phyloP scores from a whole-genome alignment of 2,888 invertebrate species.

The Trichogramma evanescens region DNA sequence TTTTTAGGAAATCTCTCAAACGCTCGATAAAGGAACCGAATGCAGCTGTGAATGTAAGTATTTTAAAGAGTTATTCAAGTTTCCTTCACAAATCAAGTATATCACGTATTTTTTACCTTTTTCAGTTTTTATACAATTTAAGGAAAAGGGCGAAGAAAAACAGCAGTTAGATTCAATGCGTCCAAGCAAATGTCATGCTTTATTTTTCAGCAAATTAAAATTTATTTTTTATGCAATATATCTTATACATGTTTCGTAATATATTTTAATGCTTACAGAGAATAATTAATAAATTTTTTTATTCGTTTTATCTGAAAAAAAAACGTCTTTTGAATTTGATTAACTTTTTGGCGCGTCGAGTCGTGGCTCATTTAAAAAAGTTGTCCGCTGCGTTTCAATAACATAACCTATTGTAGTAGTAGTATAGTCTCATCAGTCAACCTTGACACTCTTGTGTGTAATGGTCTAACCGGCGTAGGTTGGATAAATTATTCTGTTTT shows the following conservation, averaged over 20 bases:
- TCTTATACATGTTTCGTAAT: neutral
- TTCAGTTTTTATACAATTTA: constrained; percentile 10
- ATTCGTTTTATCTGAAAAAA: neutral
- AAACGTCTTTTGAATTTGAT: neutral
- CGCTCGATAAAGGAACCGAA: too few species aligned
- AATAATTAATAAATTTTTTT: neutral
- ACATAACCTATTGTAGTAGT: too few species aligned
- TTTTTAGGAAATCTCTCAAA: too few species aligned
- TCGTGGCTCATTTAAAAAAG: neutral
- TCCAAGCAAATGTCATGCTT: neutral
- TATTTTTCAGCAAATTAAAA: neutral
- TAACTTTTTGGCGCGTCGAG: neutral
- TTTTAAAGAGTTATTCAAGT: too few species aligned
- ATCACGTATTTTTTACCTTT: neutral
- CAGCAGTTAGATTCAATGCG: neutral
- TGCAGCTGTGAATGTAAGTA: too few species aligned
- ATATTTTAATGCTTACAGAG: neutral
- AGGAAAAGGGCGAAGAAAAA: constrained; percentile 3
- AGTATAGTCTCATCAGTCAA: too few species aligned
- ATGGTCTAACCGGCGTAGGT: too few species aligned
- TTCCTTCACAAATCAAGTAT: too few species aligned
- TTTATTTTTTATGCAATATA: neutral
- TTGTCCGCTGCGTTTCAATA: too few species aligned
- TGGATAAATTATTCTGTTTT: neutral
- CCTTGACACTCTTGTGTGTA: too few species aligned